Conservation (phyloP, 2,888 invertebrate species). For the Parthenolecanium corni region DNA sequence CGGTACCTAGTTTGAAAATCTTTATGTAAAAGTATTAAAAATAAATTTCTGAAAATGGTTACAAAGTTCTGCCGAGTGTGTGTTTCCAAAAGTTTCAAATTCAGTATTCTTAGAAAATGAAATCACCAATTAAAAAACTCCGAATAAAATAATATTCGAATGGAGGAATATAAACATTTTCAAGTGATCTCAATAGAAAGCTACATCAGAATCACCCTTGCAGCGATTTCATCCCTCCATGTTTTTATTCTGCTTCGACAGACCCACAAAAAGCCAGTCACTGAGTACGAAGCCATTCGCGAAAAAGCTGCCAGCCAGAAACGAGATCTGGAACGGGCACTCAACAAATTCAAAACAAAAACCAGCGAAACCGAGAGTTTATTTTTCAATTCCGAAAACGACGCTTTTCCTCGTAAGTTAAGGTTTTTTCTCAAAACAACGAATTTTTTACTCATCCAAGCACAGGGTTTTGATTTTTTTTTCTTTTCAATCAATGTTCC, state of each 20-base stretch:
- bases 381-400: conserved; percentile 78
- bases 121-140: no score
- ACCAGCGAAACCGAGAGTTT: conserved; percentile 86
- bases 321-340: conserved; percentile 80
- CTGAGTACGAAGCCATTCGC: conserved; percentile 89
- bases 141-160: no score
- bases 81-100: no score
- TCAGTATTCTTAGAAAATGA: no score
- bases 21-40: no score
- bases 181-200: no score
- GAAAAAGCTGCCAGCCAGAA: conserved; percentile 91
- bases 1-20: no score
- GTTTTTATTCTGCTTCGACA: conserved; percentile 38
- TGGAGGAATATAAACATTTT: no score
- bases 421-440: conserved; percentile 1
- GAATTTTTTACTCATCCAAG: background rate
- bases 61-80: no score
- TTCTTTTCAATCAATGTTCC: conserved; percentile 32
- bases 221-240: background rate
- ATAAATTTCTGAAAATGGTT: no score
- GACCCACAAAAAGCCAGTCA: conserved; percentile 91
- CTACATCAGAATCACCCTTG: no score
- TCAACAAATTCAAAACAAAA: conserved; percentile 86
- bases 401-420: conserved; percentile 64
- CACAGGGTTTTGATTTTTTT: conserved; percentile 2